Conservation (phyloP, 2,888 invertebrate species). For the Abrostola tripartita region DNA sequence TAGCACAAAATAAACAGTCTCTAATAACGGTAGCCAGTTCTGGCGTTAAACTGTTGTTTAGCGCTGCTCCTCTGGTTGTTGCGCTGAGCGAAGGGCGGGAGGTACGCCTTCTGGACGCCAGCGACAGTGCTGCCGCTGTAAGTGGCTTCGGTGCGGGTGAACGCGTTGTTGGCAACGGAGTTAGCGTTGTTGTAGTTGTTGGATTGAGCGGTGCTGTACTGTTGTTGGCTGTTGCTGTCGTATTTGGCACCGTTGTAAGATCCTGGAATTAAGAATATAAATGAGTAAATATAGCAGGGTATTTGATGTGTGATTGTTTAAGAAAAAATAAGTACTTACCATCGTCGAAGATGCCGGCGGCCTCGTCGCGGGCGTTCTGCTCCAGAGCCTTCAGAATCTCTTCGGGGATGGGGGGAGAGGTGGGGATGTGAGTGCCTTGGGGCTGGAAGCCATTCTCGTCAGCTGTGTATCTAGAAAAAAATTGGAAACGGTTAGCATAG, state of each 20-base stretch:
- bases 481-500: background rate
- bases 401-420: constrained; percentile 80
- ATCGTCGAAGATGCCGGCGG: constrained; percentile 82
- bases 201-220: constrained; percentile 47
- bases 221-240: constrained; percentile 48
- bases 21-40: constrained; percentile 68
- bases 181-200: constrained; percentile 47
- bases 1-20: constrained; percentile 34
- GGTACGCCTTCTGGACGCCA: constrained; percentile 64
- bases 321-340: constrained; percentile 61
- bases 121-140: constrained; percentile 1
- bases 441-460: constrained; percentile 83
- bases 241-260: constrained; percentile 80
- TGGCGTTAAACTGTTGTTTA: constrained; percentile 57
- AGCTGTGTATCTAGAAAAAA: constrained; percentile 75
- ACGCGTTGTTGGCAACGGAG: constrained; percentile 58
- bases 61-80: constrained; percentile 42
- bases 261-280: constrained; percentile 61
- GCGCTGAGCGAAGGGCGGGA: constrained; percentile 64
- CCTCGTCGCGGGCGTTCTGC: constrained; percentile 83
- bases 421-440: constrained; percentile 81
- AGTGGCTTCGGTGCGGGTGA: constrained; percentile 41
- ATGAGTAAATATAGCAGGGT: background rate
- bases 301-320: no score
- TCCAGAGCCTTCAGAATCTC: constrained; percentile 80